Evolutionary conservation across 2,113 vertebrate genomes (phyloP), one percentile per base, ranked within the genome.

Genomic region (Nymphicus hollandicus): DNA sequence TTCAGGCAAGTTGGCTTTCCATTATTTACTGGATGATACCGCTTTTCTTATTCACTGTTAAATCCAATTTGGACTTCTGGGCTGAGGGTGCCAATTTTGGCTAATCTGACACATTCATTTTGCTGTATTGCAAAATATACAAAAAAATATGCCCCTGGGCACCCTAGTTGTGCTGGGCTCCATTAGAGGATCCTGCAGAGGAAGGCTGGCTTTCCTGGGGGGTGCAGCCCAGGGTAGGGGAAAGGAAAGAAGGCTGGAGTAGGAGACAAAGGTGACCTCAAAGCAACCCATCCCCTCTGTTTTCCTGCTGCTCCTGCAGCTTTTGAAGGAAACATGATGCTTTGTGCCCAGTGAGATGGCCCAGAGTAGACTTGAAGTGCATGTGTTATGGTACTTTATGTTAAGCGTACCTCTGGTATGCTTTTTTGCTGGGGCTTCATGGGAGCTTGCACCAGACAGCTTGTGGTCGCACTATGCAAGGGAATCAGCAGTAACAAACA

Each of bases 31-130:
- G 83, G 86, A 39, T 89, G 83, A 91, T 81, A 89, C 28, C 3
- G 0, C 73, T 93, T 33, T 89, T 95, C 86, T 86, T 90, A 86
- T 83, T 86, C 77, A 70, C 82, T 96, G 92, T 95, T 93, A 97
- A 93, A 91, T 95, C 94, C 91, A 91, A 47, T 95, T 96, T 91
- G 81, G 65, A 33, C 56, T 96, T 96, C 95, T 90, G 74, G 91
- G 89, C 81, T 63, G 77, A 91, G 56, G 35, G 81, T 91, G 91
- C 72, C 93, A 68, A 7, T 95, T 91, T 93, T 91, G 93, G 53
- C 85, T 94, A 93, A 96, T 93, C 93, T 93, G 92, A 86, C 85
- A 69, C 44, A 68, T 94, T 89, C 73, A 35, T 91, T 94, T 87
- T 41, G 55, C 85, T 93, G 70, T 85, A 55, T 33, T 87, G 84